Percentiles rank a stretch among this genome's conserved stretches.
Evolutionary conservation across 2,888 invertebrate species (phyloP).

Genomic region (Archips xylosteana): DNA sequence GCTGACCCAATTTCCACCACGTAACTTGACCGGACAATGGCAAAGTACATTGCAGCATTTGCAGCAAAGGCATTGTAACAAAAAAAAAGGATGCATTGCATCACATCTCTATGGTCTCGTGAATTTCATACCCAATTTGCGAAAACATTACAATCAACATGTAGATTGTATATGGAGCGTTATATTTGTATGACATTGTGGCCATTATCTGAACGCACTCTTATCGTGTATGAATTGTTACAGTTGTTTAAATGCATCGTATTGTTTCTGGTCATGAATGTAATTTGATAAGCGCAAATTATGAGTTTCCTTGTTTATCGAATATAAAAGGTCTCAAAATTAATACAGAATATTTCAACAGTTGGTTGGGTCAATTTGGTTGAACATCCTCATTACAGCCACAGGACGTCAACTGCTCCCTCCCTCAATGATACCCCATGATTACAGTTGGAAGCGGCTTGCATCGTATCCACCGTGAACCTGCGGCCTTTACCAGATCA

Average conservation of each 20-base stretch:
- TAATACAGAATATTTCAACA: too few relatives aligned
- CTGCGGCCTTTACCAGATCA: too few relatives aligned
- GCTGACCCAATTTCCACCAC: too few relatives aligned
- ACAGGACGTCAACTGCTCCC: too few relatives aligned
- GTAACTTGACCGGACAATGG: too few relatives aligned
- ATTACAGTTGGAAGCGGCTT: too few relatives aligned
- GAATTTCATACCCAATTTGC: neutral
- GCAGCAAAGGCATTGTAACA: too few relatives aligned
- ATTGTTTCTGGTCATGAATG: slow-evolving; percentile 17
- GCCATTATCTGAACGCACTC: slow-evolving; percentile 20
- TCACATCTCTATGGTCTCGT: slow-evolving; percentile 3
- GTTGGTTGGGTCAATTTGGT: too few relatives aligned
- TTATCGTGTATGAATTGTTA: slow-evolving; percentile 26
- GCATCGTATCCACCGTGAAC: too few relatives aligned
- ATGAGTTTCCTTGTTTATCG: slow-evolving; percentile 3
- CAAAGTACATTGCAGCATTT: too few relatives aligned
- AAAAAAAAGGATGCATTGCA: neutral
- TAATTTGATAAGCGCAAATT: slow-evolving; percentile 18
- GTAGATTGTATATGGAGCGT: neutral
- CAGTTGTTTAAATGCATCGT: slow-evolving; percentile 27
- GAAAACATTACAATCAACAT: neutral
- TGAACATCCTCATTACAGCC: too few relatives aligned
- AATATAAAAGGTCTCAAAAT: neutral
- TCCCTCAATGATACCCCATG: too few relatives aligned
- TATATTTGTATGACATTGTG: slow-evolving; percentile 15